These are phyloP conservation scores for Margaritifera margaritifera DNA, from an alignment of 2,888 invertebrate species.

Conservation along the genomic window DNA sequence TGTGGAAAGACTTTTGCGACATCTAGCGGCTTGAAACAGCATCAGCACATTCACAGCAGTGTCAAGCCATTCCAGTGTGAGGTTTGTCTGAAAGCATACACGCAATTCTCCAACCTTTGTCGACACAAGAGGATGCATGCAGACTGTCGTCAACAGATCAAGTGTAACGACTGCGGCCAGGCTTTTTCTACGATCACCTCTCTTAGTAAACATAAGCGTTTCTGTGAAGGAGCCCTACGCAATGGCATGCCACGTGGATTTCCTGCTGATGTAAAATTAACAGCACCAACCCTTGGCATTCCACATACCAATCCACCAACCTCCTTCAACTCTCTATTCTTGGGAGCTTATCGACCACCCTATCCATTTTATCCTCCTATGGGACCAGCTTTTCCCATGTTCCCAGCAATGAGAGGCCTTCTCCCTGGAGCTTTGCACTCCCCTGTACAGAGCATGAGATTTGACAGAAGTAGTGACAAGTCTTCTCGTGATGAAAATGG, in stretches of 20 bases:
- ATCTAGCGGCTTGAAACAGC: constrained; percentile 97
- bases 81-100: constrained; percentile 93
- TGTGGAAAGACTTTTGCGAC: constrained; percentile 99
- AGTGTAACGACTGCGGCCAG: constrained; percentile 95
- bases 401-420: constrained; percentile 32
- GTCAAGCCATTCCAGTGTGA: constrained; percentile 97
- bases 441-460: constrained; percentile 12
- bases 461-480: constrained; percentile 13
- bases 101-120: constrained; percentile 99
- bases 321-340: constrained; percentile 49
- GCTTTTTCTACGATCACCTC: constrained; percentile 93
- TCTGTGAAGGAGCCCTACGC: constrained; percentile 85
- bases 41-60: constrained; percentile 98
- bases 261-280: constrained; percentile 35
- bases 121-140: constrained; percentile 99
- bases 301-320: constrained; percentile 32
- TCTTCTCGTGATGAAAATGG: constrained; percentile 32
- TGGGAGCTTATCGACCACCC: constrained; percentile 60
- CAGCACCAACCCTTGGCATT: constrained; percentile 22
- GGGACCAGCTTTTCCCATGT: constrained; percentile 43
- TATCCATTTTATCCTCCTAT: constrained; percentile 63
- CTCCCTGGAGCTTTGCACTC: constrained; percentile 39
- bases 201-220: constrained; percentile 94
- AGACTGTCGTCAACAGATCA: constrained; percentile 91
- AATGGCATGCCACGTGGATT: constrained; percentile 59